phyloP scores from a whole-genome alignment of 2,113 vertebrate genomes.

The Toxotes jaculatrix region DNA sequence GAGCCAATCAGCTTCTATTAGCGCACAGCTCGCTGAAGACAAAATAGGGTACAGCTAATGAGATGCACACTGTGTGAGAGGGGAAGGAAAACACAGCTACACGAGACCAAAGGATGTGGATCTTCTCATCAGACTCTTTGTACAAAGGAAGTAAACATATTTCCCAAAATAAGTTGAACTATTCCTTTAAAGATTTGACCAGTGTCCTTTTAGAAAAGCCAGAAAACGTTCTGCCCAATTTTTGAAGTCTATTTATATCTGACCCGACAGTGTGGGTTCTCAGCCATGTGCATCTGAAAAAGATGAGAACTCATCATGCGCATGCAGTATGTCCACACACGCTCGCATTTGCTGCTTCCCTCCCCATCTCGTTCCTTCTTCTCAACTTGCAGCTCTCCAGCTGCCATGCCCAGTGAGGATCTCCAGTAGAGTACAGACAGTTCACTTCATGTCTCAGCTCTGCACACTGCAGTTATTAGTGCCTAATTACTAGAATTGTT shows the following conservation, averaged over 20 bases:
- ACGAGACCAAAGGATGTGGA: background rate
- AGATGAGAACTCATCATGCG: background rate
- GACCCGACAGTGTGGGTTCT: background rate
- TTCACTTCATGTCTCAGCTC: constrained; percentile 52
- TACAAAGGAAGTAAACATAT: background rate
- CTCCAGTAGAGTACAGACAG: constrained; percentile 34
- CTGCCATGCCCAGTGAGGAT: constrained; percentile 21
- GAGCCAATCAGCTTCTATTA: constrained; percentile 60
- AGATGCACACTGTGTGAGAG: constrained; percentile 40
- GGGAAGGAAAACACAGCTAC: constrained; percentile 12
- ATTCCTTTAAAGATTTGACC: background rate
- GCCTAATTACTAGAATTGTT: constrained; percentile 52
- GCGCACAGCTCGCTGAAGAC: constrained; percentile 50
- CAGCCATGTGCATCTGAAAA: background rate
- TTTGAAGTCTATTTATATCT: background rate
- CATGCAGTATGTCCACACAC: background rate
- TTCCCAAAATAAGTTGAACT: no score
- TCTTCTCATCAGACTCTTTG: background rate
- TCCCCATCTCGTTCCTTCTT: background rate
- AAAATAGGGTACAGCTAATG: constrained; percentile 58
- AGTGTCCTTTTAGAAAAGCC: background rate
- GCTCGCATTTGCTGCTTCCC: background rate
- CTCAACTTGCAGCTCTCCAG: background rate
- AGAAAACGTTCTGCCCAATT: background rate
- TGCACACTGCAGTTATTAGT: constrained; percentile 40